These are phyloP conservation scores for Gorilla gorilla DNA, from an alignment of 2,113 vertebrate genomes.

Conservation along the genomic window DNA sequence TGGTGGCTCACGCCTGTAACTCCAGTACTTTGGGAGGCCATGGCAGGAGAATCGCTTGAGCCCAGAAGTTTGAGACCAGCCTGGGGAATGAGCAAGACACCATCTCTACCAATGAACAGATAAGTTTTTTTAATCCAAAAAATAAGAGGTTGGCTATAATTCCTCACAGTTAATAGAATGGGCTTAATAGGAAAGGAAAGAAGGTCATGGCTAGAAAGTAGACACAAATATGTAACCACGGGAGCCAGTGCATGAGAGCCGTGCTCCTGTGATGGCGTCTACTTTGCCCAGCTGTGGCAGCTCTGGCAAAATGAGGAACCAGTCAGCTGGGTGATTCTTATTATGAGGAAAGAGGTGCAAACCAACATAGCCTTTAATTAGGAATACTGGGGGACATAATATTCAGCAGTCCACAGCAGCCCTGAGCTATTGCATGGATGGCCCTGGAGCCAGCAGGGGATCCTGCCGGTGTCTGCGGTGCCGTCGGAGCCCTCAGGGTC, in stretches of 20 bases:
- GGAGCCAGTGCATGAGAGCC: neutral
- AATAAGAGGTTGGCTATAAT: no score
- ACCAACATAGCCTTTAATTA: rapidly evolving
- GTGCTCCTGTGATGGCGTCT: rapidly evolving
- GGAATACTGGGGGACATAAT: rapidly evolving
- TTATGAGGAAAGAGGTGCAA: neutral
- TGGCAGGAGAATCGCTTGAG: no score
- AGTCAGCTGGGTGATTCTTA: neutral
- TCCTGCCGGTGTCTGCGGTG: rapidly evolving
- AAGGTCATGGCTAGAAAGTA: neutral
- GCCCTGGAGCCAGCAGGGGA: neutral
- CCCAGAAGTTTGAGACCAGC: no score
- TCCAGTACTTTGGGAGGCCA: no score
- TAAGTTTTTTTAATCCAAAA: no score
- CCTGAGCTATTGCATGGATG: rapidly evolving
- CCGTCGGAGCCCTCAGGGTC: rapidly evolving
- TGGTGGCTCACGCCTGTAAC: no score
- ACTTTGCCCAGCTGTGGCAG: neutral
- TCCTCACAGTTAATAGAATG: neutral
- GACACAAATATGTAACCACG: rapidly evolving
- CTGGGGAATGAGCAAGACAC: no score
- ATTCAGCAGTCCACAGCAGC: rapidly evolving
- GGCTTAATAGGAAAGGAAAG: neutral
- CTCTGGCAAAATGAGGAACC: neutral
- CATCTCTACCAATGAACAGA: no score